Evolutionary conservation across 2,113 vertebrate species (phyloP).

Genomic region (Cettia cetti): DNA sequence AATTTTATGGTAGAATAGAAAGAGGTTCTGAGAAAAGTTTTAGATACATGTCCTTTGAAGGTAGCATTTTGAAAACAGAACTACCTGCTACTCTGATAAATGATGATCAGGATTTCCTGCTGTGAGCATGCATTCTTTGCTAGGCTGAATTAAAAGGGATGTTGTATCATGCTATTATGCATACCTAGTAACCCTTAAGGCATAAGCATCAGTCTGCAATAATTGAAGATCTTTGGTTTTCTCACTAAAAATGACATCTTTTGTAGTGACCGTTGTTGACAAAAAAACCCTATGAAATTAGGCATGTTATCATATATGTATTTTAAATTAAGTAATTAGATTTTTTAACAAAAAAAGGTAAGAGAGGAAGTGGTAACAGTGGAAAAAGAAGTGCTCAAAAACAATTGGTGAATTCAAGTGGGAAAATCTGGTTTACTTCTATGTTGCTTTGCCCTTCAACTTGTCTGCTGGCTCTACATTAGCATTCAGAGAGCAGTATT

Average conservation of each 20-base stretch:
- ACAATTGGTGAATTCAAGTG: neutral
- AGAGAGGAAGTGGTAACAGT: neutral
- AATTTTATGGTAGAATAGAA: neutral
- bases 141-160: neutral
- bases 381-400: neutral
- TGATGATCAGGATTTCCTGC: neutral
- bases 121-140: neutral
- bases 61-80: neutral
- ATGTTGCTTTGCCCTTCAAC: slow-evolving; percentile 64
- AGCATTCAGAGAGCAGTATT: slow-evolving; percentile 61
- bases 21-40: neutral
- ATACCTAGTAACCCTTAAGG: neutral
- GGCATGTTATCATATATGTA: neutral
- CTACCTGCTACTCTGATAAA: neutral
- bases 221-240: neutral
- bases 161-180: neutral
- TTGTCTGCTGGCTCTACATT: slow-evolving; percentile 62
- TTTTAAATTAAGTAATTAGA: neutral
- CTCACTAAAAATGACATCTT: neutral
- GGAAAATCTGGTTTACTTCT: slow-evolving; percentile 47
- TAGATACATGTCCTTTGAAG: neutral
- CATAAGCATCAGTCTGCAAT: neutral
- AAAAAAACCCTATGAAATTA: neutral
- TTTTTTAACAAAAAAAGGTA: neutral
- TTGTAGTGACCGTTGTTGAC: fast-evolving